Percentiles rank a stretch among this genome's conserved stretches.
phyloP scores from a whole-genome alignment of 2,113 vertebrate genomes.

The Acanthisitta chloris region DNA sequence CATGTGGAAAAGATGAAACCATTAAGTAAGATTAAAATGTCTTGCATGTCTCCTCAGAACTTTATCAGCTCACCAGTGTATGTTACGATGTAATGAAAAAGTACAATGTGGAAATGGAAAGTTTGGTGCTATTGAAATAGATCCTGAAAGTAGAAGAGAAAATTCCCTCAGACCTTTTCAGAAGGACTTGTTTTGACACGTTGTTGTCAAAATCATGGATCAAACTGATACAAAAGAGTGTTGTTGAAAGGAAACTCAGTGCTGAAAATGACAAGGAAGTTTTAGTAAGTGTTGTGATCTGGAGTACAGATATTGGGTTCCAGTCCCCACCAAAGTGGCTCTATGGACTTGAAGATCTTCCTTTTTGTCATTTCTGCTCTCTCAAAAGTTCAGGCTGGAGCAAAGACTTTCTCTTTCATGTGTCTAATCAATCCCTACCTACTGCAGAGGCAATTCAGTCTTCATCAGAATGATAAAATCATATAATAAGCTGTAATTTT shows the following conservation, averaged over 20 bases:
- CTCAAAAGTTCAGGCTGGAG: background rate
- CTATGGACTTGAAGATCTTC: background rate
- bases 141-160: background rate
- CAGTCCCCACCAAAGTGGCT: background rate
- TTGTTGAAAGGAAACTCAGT: background rate
- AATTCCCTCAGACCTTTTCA: slow-evolving; percentile 38
- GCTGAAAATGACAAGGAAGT: background rate
- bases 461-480: background rate
- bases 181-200: slow-evolving; percentile 45
- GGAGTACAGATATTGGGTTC: background rate
- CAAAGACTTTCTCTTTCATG: background rate
- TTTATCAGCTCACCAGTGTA: background rate
- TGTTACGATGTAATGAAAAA: background rate
- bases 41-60: slow-evolving; percentile 8
- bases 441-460: background rate
- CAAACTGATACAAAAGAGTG: background rate
- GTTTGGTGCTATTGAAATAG: background rate
- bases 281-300: background rate
- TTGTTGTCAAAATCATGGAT: slow-evolving; percentile 42
- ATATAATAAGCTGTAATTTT: background rate
- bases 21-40: slow-evolving; percentile 47
- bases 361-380: background rate
- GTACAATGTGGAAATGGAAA: background rate
- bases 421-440: background rate
- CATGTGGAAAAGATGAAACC: background rate